These are phyloP conservation scores for Ormyrus pomaceus DNA, from an alignment of 2,888 invertebrate species.

Conservation along the genomic window DNA sequence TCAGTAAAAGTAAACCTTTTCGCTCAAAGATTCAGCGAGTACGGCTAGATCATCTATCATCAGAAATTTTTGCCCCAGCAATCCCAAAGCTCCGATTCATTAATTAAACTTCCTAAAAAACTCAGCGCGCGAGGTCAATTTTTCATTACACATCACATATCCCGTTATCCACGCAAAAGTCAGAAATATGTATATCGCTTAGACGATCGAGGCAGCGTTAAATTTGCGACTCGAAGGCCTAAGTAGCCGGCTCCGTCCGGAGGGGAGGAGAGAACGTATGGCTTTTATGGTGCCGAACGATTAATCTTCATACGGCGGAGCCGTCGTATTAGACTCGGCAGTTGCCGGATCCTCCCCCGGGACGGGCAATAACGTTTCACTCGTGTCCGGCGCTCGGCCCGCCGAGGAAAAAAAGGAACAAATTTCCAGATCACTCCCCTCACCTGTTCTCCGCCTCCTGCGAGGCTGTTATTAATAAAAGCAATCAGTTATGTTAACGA, in stretches of 20 bases:
- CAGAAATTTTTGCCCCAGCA: no score
- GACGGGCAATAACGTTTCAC: slow-evolving; percentile 70
- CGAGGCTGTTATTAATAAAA: slow-evolving; percentile 45
- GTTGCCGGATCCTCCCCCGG: slow-evolving; percentile 64
- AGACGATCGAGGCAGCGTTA: slow-evolving; percentile 29
- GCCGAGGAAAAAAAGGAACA: slow-evolving; percentile 37
- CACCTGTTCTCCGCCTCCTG: slow-evolving; percentile 40
- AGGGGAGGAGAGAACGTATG: slow-evolving; percentile 59
- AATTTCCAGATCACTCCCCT: slow-evolving; percentile 40
- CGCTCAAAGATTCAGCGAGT: no score
- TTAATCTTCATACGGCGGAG: slow-evolving; percentile 68
- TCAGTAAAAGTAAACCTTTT: no score
- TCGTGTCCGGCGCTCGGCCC: slow-evolving; percentile 54
- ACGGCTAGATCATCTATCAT: no score
- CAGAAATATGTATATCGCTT: background rate
- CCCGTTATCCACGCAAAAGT: background rate
- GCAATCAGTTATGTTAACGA: slow-evolving; percentile 51
- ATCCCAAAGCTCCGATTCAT: no score
- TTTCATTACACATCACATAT: background rate
- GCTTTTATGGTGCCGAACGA: slow-evolving; percentile 66
- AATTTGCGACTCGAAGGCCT: slow-evolving; percentile 31
- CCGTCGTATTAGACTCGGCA: slow-evolving; percentile 66
- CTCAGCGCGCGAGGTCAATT: background rate
- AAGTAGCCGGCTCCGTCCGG: slow-evolving; percentile 56
- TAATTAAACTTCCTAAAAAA: background rate